Percentiles rank a stretch among this genome's conserved stretches.
Conservation (phyloP, 2,888 invertebrate species). For the Morinoia aosen region DNA sequence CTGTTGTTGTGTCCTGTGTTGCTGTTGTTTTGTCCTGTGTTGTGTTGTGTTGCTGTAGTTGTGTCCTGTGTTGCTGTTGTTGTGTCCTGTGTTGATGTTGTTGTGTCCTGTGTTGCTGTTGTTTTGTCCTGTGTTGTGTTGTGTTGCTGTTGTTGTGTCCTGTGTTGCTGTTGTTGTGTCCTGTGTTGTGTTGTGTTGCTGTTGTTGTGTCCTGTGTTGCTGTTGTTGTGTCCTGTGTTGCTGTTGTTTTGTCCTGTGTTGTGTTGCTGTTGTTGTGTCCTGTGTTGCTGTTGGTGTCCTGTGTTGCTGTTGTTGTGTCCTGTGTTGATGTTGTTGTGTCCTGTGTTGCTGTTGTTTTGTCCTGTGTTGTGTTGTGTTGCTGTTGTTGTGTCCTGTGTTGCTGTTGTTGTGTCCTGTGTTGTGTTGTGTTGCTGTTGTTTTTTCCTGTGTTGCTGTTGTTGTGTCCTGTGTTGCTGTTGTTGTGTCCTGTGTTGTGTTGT, state of each 20-base stretch:
- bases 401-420: not conserved
- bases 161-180: not conserved
- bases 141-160: not conserved
- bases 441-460: not conserved
- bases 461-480: not conserved
- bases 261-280: not conserved
- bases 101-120: not conserved
- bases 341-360: not conserved
- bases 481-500: not conserved
- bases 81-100: not conserved
- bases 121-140: slow-evolving; percentile 22
- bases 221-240: not conserved
- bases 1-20: not conserved
- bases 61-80: not conserved
- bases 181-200: not conserved
- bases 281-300: not conserved
- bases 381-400: not conserved
- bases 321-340: too few species aligned
- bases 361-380: too few species aligned
- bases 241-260: not conserved
- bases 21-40: not conserved
- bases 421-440: not conserved
- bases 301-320: not conserved
- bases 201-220: not conserved
- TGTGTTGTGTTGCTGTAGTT: not conserved